These are phyloP conservation scores for Monomorium pharaonis DNA, from an alignment of 1,140 invertebrate genomes.

Conservation along the genomic window DNA sequence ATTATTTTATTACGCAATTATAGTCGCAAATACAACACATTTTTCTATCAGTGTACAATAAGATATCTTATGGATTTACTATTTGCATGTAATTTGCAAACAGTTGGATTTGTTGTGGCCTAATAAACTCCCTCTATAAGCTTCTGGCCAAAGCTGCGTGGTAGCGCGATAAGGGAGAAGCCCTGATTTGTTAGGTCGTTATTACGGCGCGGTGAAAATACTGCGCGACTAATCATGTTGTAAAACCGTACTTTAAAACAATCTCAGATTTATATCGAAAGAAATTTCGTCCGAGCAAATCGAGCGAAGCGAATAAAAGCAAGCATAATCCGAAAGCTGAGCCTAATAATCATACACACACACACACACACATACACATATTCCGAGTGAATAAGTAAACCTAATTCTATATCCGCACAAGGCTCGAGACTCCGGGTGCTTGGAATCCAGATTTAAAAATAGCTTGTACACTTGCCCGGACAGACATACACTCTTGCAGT, in stretches of 20 bases:
- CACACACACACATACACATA: no score
- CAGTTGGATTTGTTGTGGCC: background rate
- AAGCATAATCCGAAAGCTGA: background rate
- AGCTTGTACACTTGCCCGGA: background rate
- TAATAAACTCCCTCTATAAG: background rate
- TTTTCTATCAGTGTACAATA: background rate
- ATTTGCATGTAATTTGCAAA: background rate
- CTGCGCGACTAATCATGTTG: slow-evolving; percentile 7
- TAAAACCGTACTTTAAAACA: background rate
- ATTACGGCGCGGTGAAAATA: slow-evolving; percentile 29
- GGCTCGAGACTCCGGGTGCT: background rate
- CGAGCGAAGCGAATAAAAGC: background rate
- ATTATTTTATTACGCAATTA: no score
- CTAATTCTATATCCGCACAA: background rate
- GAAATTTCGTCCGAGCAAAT: background rate
- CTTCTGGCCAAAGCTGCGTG: background rate
- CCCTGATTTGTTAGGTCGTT: background rate
- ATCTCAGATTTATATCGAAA: slow-evolving; percentile 9
- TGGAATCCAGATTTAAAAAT: background rate
- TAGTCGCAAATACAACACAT: no score
- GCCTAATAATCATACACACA: background rate
- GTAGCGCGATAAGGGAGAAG: background rate
- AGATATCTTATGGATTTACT: background rate
- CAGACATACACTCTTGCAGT: background rate
- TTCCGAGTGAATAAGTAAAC: background rate